Evolutionary conservation across 1,140 invertebrate species (phyloP).

Genomic region (Drosophila kepulauana): DNA sequence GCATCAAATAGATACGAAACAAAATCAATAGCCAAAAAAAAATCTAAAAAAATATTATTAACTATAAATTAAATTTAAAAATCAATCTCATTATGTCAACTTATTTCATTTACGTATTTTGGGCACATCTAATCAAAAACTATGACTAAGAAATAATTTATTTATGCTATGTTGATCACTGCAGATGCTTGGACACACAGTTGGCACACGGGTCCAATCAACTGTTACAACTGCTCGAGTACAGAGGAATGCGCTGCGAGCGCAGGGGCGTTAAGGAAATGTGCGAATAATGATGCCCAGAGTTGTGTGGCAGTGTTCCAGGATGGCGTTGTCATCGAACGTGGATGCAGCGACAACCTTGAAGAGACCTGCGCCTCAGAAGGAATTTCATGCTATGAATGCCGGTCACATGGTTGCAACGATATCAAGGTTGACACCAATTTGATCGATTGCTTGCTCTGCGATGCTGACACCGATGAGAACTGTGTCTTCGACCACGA

Average conservation of each 20-base stretch:
- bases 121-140: background rate
- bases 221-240: conserved; percentile 64
- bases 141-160: background rate
- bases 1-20: too few relatives aligned
- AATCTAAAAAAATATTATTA: too few relatives aligned
- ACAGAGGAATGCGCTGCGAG: conserved; percentile 48
- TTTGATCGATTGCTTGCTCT: conserved; percentile 61
- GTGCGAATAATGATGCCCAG: conserved; percentile 59
- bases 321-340: conserved; percentile 52
- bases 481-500: conserved; percentile 61
- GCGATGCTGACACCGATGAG: conserved; percentile 65
- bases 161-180: background rate
- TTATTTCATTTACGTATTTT: too few relatives aligned
- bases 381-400: conserved; percentile 61
- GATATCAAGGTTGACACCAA: conserved; percentile 37
- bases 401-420: conserved; percentile 74
- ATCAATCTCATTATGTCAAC: too few relatives aligned
- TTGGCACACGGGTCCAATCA: conserved; percentile 71
- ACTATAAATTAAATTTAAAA: too few relatives aligned
- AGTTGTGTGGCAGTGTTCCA: conserved; percentile 67
- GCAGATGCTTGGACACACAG: conserved; percentile 61
- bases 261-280: conserved; percentile 55
- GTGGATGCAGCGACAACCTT: conserved; percentile 74
- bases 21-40: too few relatives aligned
- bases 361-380: conserved; percentile 20